A percentile compares a stretch with the other conserved stretches of the same genome.
Conservation (phyloP, 2,113 vertebrate species). For the Bombycilla garrulus region DNA sequence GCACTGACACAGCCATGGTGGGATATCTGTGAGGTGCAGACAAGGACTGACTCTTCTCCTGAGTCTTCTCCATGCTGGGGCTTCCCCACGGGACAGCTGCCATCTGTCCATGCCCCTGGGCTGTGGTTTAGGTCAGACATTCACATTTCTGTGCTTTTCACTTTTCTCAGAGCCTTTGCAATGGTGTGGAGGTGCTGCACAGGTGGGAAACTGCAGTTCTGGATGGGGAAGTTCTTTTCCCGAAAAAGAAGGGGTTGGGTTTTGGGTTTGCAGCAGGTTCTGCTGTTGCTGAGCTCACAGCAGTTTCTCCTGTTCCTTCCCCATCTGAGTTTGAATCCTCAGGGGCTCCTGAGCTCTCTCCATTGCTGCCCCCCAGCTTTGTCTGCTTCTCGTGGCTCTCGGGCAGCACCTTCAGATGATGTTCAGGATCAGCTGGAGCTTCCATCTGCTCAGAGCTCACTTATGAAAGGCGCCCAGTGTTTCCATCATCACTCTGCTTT, state of each 20-base stretch:
- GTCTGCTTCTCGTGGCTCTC: background rate
- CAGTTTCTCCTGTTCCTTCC: background rate
- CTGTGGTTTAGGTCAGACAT: background rate
- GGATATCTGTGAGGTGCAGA: background rate
- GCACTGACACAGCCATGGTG: background rate
- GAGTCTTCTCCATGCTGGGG: background rate
- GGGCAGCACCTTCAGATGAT: background rate
- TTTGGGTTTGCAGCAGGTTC: background rate
- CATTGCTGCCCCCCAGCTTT: fast-evolving
- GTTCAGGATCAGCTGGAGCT: background rate
- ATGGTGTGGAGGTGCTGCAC: fast-evolving
- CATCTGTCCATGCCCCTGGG: background rate
- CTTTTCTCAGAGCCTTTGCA: background rate
- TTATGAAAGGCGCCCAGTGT: background rate
- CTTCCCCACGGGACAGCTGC: background rate
- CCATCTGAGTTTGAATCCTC: background rate
- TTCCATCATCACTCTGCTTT: background rate
- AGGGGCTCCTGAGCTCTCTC: background rate
- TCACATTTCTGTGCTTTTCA: background rate
- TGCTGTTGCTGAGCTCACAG: background rate
- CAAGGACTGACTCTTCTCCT: background rate
- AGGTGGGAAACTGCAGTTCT: background rate
- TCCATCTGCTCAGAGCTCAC: background rate
- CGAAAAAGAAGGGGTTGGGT: background rate
- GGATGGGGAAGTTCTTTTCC: background rate